These are phyloP conservation scores for Ganaspis brasiliensis DNA, from an alignment of 2,888 invertebrate species.

Conservation along the genomic window DNA sequence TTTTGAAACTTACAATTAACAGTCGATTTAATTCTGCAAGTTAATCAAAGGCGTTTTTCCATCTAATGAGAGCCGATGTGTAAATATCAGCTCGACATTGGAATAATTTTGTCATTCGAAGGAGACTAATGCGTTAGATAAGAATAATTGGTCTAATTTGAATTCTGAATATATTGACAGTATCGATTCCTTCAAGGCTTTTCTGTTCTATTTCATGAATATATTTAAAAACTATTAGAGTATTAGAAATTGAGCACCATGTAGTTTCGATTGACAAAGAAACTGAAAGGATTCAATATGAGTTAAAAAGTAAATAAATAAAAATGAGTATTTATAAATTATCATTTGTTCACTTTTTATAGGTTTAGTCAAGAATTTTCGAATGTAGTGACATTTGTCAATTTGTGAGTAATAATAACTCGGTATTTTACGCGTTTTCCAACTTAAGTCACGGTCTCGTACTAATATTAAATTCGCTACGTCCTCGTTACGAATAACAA, in stretches of 20 bases:
- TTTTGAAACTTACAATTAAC: too few relatives aligned
- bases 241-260: too few relatives aligned
- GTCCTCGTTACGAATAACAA: conserved; percentile 54
- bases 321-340: too few relatives aligned
- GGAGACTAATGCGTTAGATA: neutral
- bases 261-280: too few relatives aligned
- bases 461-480: conserved; percentile 43
- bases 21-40: too few relatives aligned
- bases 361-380: neutral
- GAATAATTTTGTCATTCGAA: conserved; percentile 20
- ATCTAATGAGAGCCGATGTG: neutral
- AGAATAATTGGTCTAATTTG: neutral
- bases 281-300: too few relatives aligned
- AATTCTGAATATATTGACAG: neutral
- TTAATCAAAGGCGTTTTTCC: neutral
- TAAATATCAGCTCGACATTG: neutral
- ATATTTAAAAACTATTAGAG: too few relatives aligned
- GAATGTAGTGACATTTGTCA: conserved; percentile 1
- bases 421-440: conserved; percentile 8
- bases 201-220: too few relatives aligned
- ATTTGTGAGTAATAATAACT: neutral
- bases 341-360: too few relatives aligned
- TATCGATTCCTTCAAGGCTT: too few relatives aligned
- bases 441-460: conserved; percentile 16
- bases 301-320: too few relatives aligned